Conservation (phyloP, 2,113 vertebrate genomes). For the Stigmatopora argus region DNA sequence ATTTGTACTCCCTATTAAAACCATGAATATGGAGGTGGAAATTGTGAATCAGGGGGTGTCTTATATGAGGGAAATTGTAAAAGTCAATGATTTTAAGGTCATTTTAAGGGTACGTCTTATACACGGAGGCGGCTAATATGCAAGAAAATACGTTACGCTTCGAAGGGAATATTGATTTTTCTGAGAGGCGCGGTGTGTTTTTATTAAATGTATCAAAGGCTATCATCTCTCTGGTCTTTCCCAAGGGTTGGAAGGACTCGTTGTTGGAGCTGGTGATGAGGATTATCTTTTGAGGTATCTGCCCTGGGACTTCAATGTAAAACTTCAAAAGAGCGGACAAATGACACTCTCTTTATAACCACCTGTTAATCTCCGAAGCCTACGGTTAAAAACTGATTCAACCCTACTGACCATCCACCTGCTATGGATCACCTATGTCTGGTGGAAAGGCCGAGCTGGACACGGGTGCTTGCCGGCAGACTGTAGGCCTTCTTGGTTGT, state of each 20-base stretch:
- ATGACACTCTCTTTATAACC: constrained; percentile 63
- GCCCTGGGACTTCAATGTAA: constrained; percentile 44
- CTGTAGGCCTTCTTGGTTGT: constrained; percentile 63
- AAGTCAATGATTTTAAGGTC: too few relatives aligned
- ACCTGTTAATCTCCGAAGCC: background rate
- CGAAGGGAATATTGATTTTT: constrained; percentile 58
- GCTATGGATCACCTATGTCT: constrained; percentile 67
- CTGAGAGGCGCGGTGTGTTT: constrained; percentile 39
- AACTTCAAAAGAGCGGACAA: constrained; percentile 17
- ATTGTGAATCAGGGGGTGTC: too few relatives aligned
- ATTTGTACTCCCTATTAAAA: too few relatives aligned
- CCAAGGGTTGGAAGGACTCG: constrained; percentile 70
- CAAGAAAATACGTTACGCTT: constrained; percentile 6
- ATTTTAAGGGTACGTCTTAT: too few relatives aligned
- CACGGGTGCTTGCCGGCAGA: constrained; percentile 62
- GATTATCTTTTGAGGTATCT: background rate
- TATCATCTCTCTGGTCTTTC: constrained; percentile 35
- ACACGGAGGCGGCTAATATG: too few relatives aligned
- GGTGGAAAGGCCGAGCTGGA: constrained; percentile 75
- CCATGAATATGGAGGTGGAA: too few relatives aligned
- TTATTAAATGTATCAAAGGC: constrained; percentile 46
- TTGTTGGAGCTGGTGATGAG: constrained; percentile 20
- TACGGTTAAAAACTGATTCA: constrained; percentile 1
- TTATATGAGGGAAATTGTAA: too few relatives aligned
- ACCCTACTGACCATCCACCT: constrained; percentile 27